Percentiles rank a stretch among this genome's conserved stretches.
phyloP scores from a whole-genome alignment of 2,888 invertebrate genomes.

The Bugulina stolonifera region DNA sequence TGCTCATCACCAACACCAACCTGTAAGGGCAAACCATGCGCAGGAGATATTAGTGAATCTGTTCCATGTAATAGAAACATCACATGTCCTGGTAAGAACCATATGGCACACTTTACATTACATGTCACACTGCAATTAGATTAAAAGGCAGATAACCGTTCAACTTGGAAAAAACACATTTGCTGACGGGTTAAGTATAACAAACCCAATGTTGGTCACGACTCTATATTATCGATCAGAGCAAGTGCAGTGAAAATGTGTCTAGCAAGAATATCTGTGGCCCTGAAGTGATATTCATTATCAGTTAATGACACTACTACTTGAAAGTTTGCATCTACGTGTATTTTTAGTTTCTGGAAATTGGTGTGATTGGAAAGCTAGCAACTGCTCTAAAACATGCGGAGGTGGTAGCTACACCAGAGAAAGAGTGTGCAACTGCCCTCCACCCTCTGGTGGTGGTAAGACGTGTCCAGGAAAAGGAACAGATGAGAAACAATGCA shows the following conservation, averaged over 20 bases:
- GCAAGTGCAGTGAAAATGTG: no score
- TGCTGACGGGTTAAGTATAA: no score
- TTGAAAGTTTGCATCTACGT: no score
- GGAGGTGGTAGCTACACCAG: not conserved
- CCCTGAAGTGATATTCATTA: no score
- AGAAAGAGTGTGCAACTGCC: not conserved
- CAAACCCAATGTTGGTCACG: no score
- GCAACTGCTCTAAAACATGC: slow-evolving; percentile 7
- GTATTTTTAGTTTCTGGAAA: not conserved
- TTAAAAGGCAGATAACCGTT: no score
- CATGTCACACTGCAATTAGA: no score
- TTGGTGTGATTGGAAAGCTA: slow-evolving; percentile 9
- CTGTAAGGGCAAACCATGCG: slow-evolving; percentile 33
- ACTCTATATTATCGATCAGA: no score
- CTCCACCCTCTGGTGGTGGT: slow-evolving; percentile 16
- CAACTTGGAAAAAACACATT: no score
- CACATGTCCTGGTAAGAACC: not conserved
- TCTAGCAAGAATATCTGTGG: no score
- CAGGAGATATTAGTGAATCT: slow-evolving; percentile 30
- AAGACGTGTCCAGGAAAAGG: not conserved
- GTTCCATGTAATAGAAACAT: slow-evolving; percentile 30
- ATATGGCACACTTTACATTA: no score
- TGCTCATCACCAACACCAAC: slow-evolving; percentile 32
- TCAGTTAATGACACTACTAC: no score
- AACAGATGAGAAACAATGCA: not conserved